Base-by-base conservation (phyloP, 2,113 vertebrate genomes). In the Axis porcinus region DNA sequence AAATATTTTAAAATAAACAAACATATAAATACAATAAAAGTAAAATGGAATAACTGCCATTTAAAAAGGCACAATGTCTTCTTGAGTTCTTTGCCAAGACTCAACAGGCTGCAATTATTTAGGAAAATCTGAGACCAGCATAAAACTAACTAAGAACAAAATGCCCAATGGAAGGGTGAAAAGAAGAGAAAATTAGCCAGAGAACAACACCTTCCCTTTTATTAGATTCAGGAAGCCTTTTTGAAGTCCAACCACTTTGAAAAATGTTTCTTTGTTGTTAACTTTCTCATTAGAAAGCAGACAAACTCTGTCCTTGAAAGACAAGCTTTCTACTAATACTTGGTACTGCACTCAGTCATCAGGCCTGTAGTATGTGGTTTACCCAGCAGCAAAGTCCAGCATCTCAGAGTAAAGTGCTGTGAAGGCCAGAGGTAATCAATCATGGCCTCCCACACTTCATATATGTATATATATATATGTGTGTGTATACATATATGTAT, bases 131-230 rank as follows among this genome's bases (percentile, higher is more conserved):
- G 79, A 89, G 58, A 45, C 2, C 2, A 76, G 52, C 60, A 92
- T 30, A 78, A 52, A 84, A 70, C 27, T 87, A 40, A 91, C 16
- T 87, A n/a, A 91, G 6, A 92, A 47, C 33, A 50, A 90, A 96
- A 74, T 50, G 15, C 23, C 28, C 62, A 86, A 6, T 16, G 33
- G 25, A 88, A 30, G 33, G n/a, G 36, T 94, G 43, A 94, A 57
- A 87, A 82, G 57, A 91, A 87, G n/a, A 86, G 78, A 79, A 91
- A 95, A 52, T 36, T 3, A 62, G 84, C 27, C 64, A 94, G 54
- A 96, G 25, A 97, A 88, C 85, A 95, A 23, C 23, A 91, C n/a
- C 90, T 83, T 95, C 94, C 36, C 83, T 89, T 97, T 97, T 97
- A 97, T 98, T 97, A 93, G 76, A 79, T 62, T 92, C 70, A 78